Conservation (phyloP, 37 sponge, comb jelly and placozoan species). For the Ephydatia muelleri region DNA sequence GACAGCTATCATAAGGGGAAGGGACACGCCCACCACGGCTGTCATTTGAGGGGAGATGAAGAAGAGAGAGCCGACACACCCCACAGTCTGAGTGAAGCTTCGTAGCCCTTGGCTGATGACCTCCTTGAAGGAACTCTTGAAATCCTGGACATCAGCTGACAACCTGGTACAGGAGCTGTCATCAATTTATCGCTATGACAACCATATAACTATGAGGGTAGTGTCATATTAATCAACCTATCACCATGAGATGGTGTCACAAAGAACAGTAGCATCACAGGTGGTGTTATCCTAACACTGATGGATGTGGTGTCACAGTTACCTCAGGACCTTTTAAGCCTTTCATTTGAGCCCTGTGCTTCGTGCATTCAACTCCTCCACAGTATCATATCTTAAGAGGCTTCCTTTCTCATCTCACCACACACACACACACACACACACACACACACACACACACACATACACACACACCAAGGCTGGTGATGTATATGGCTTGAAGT, state of each 20-base stretch:
- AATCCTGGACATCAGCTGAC: slow-evolving; percentile 91
- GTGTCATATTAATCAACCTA: neutral
- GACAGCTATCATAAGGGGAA: slow-evolving; percentile 73
- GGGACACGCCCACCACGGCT: slow-evolving; percentile 51
- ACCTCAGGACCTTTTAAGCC: neutral
- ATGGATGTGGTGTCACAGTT: neutral
- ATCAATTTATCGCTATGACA: neutral
- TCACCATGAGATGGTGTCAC: neutral
- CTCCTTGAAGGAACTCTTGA: slow-evolving; percentile 95
- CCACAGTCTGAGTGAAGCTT: slow-evolving; percentile 71
- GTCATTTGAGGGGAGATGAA: slow-evolving; percentile 89
- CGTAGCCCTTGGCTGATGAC: slow-evolving; percentile 79
- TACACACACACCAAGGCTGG: too few species aligned
- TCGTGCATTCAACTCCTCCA: neutral
- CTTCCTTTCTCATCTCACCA: neutral
- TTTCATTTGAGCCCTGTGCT: too few species aligned
- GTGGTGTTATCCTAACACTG: too few species aligned
- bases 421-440: neutral
- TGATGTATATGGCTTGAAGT: too few species aligned
- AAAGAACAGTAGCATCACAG: neutral
- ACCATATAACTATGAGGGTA: neutral
- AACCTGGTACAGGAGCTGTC: slow-evolving; percentile 31
- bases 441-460: neutral
- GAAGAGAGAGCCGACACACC: slow-evolving; percentile 83
- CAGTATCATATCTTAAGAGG: neutral